Conservation (phyloP, 2,888 invertebrate genomes). For the Nemotelus nigrinus region DNA sequence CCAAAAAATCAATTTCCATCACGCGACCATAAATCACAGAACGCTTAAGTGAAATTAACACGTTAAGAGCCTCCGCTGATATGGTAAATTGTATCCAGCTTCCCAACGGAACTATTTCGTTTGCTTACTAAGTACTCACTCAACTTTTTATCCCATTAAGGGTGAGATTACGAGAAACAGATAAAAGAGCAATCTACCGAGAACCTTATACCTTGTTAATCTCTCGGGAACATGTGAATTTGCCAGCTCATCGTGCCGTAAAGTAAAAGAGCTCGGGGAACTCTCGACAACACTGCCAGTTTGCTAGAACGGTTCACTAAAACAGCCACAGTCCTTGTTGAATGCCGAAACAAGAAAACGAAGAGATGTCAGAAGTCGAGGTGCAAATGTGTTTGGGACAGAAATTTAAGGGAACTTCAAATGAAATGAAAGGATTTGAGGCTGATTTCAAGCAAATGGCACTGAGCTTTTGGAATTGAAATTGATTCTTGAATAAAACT, state of each 20-base stretch:
- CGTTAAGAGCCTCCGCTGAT: slow-evolving; percentile 27
- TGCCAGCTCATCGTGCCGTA: slow-evolving; percentile 24
- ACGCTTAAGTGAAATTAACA: slow-evolving; percentile 41
- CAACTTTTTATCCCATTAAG: slow-evolving; percentile 41
- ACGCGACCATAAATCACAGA: slow-evolving; percentile 22
- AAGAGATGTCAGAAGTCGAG: too few relatives aligned
- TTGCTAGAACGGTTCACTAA: background rate
- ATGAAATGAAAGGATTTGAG: background rate
- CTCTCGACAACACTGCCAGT: slow-evolving; percentile 10
- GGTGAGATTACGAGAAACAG: slow-evolving; percentile 41
- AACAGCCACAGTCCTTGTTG: background rate
- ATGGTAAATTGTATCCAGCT: slow-evolving; percentile 30
- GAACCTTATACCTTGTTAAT: slow-evolving; percentile 36
- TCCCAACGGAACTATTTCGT: slow-evolving; percentile 22
- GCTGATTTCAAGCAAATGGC: background rate
- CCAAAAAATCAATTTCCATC: too few relatives aligned
- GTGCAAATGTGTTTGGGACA: background rate
- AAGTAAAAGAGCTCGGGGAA: slow-evolving; percentile 32
- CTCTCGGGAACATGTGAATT: slow-evolving; percentile 41
- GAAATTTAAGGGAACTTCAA: background rate
- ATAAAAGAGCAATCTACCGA: slow-evolving; percentile 31
- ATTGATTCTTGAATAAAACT: background rate
- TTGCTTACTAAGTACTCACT: slow-evolving; percentile 29
- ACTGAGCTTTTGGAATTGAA: background rate
- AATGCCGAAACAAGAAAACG: background rate